Evolutionary conservation across 2,797 vertebrate genomes (phyloP).

Genomic region (Lophius americanus): DNA sequence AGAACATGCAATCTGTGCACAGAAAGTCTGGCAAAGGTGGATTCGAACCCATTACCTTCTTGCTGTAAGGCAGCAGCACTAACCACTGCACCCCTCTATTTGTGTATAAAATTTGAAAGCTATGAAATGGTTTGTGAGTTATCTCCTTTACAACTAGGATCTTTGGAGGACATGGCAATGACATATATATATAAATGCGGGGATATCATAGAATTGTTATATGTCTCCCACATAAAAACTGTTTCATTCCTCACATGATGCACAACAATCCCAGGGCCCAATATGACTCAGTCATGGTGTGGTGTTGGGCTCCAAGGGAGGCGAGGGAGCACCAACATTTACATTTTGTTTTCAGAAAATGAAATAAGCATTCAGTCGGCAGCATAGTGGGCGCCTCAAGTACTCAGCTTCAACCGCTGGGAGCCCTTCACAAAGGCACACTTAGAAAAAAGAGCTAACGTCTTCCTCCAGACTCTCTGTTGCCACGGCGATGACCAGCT

Average conservation of each 20-base stretch:
- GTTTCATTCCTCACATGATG: slow-evolving; percentile 38
- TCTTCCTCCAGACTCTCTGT: slow-evolving; percentile 78
- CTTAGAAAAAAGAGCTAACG: slow-evolving; percentile 63
- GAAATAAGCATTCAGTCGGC: slow-evolving; percentile 80
- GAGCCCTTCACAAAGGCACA: slow-evolving; percentile 78
- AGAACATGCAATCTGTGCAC: too few species aligned
- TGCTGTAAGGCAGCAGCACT: too few species aligned
- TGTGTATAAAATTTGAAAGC: too few species aligned
- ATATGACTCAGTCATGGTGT: slow-evolving; percentile 40
- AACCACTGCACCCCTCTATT: too few species aligned
- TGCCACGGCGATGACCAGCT: slow-evolving; percentile 83
- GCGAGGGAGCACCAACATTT: slow-evolving; percentile 54
- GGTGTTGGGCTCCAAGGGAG: slow-evolving; percentile 15
- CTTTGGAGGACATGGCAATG: too few species aligned
- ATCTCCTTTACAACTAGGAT: too few species aligned
- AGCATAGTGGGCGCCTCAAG: slow-evolving; percentile 77
- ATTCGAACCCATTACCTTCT: too few species aligned
- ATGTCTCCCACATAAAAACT: background rate
- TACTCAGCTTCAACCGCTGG: slow-evolving; percentile 69
- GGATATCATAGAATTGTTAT: too few species aligned
- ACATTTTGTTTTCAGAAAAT: slow-evolving; percentile 78
- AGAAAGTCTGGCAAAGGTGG: too few species aligned
- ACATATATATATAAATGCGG: too few species aligned
- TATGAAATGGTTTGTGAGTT: too few species aligned
- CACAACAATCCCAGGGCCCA: slow-evolving; percentile 48